Conservation (phyloP, 2,797 vertebrate species). For the Bufotes viridis region DNA sequence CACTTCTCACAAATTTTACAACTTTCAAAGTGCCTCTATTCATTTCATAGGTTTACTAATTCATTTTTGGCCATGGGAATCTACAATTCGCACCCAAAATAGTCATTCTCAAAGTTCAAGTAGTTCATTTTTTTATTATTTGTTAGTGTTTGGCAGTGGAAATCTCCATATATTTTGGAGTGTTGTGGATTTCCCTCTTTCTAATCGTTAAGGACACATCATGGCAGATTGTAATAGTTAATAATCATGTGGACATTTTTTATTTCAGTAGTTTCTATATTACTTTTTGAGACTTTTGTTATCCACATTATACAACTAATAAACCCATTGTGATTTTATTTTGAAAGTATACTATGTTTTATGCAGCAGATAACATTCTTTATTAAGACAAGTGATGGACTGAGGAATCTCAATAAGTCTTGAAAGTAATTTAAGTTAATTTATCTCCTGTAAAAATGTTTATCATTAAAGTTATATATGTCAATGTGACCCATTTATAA, state of each 20-base stretch:
- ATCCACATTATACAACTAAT: slow-evolving; percentile 72
- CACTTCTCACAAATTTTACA: background rate
- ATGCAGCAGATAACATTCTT: slow-evolving; percentile 75
- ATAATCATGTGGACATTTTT: background rate
- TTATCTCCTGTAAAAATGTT: slow-evolving; percentile 82
- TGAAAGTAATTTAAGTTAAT: slow-evolving; percentile 84
- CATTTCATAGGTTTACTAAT: background rate
- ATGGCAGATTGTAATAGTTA: background rate
- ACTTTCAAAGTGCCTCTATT: background rate
- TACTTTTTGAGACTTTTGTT: slow-evolving; percentile 61
- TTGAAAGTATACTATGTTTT: slow-evolving; percentile 74
- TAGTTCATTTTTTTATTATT: slow-evolving; percentile 58
- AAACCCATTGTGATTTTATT: slow-evolving; percentile 74
- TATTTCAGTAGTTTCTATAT: background rate
- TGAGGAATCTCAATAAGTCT: slow-evolving; percentile 77
- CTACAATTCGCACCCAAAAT: slow-evolving; percentile 19
- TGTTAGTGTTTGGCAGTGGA: background rate
- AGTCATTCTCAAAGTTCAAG: slow-evolving; percentile 64
- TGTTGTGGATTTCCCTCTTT: too few relatives aligned
- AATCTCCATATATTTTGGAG: background rate
- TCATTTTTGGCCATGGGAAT: background rate
- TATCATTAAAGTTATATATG: slow-evolving; percentile 81
- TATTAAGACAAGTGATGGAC: slow-evolving; percentile 75
- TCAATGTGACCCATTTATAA: slow-evolving; percentile 76
- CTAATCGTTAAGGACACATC: background rate